Evolutionary conservation across 2,888 invertebrate genomes (phyloP).

Genomic region (Metellina segmentata): DNA sequence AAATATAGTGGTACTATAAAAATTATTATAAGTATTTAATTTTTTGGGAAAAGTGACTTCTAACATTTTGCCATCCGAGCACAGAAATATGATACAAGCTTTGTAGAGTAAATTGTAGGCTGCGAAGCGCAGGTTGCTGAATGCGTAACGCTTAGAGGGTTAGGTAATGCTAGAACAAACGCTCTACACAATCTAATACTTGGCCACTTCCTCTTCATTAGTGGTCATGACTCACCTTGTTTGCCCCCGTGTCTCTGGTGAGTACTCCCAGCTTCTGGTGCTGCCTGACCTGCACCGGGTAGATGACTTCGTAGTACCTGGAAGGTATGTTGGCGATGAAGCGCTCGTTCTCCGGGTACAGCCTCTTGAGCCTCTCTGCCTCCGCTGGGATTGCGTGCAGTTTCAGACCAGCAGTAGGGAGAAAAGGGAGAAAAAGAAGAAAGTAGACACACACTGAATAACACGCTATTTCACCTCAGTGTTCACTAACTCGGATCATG

Average conservation of each 20-base stretch:
- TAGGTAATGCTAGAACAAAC: too few relatives aligned
- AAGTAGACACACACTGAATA: conserved; percentile 64
- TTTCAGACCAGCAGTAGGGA: conserved; percentile 70
- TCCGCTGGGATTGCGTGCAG: conserved; percentile 76
- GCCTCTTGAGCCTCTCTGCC: conserved; percentile 85
- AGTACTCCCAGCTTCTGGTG: conserved; percentile 98
- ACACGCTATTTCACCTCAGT: not conserved
- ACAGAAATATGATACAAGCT: too few relatives aligned
- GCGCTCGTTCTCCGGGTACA: conserved; percentile 95
- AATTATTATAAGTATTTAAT: too few relatives aligned
- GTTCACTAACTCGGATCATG: too few relatives aligned
- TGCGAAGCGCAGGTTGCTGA: too few relatives aligned
- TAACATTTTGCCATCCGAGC: too few relatives aligned
- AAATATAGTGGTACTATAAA: too few relatives aligned
- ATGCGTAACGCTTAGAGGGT: too few relatives aligned
- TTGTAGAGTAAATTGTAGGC: too few relatives aligned
- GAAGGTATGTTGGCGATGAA: conserved; percentile 94
- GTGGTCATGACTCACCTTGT: conserved; percentile 78
- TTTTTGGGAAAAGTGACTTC: too few relatives aligned
- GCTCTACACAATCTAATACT: too few relatives aligned
- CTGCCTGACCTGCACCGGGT: conserved; percentile 95
- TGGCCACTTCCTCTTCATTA: too few relatives aligned
- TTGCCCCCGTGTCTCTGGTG: conserved; percentile 86
- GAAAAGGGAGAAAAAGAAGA: conserved; percentile 46
- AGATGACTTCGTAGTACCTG: conserved; percentile 96